Base-by-base conservation (phyloP, 2,888 invertebrate species). In the Rhamnusium bicolor region DNA sequence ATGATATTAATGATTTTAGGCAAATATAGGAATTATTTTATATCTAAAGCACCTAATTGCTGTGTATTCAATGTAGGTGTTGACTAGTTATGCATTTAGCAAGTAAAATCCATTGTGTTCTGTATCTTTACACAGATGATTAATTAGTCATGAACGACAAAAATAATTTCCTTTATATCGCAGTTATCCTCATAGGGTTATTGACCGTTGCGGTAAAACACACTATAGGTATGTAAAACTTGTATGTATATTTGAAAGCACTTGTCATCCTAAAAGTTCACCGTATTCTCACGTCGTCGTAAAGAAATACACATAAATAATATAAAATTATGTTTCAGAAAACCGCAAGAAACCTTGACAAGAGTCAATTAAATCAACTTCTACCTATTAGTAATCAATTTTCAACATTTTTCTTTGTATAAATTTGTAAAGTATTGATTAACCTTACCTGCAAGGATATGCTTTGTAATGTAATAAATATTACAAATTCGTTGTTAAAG, bases 131-230 rank as follows among this genome's bases (percentile, higher is more conserved):
- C n/a, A n/a, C 27, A 12, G 12, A 14, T 32, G 19, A 27, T 12
- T 12, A 46, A 27, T 27, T 63, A 18, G 47, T 19, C 53, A 18
- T 10, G 21, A 24, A 47, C 53, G 29, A 73, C 54, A 47, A 62
- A 74, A 76, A 69, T 69, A 62, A 71, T 72, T 67, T 73, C 61
- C 71, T 66, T 70, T 69, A 73, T 67, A 76, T 72, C 72, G 74
- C 74, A 74, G 47, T 18, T 19, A 51, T 19, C 6, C 46, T n/a
- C 19, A 6, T 6, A 68, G 63, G 78, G 78, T 78, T 76, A 73
- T 71, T 78, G 78, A 78, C 72, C 78, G 63, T 73, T 76, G 76
- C 72, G 74, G 74, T 73, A 74, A 68, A 77, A 75, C 73, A 73
- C 69, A 49, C 21, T 58, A 71, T 56, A 62, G 51, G 51, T 69